Conservation (phyloP, 2,113 vertebrate species). For the Choloepus hoffmanni region DNA sequence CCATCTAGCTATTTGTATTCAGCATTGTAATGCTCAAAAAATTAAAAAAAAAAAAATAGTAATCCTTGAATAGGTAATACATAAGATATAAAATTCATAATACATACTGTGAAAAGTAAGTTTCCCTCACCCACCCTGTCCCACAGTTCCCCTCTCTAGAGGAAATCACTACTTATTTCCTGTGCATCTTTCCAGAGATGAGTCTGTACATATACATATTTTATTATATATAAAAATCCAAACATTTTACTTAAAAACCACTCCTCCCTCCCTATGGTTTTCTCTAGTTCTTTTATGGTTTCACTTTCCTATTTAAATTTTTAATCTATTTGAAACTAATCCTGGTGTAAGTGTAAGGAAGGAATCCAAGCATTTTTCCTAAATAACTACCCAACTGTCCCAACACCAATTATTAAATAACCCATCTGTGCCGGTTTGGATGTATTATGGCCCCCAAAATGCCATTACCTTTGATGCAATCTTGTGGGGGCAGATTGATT, state of each 20-base stretch:
- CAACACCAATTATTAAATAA: background rate
- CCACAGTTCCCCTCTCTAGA: background rate
- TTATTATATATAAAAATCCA: background rate
- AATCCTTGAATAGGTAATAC: background rate
- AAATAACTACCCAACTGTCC: background rate
- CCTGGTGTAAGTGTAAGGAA: background rate
- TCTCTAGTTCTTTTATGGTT: background rate
- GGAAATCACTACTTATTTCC: background rate
- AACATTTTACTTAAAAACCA: background rate
- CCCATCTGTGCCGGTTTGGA: too few species aligned
- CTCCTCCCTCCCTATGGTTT: background rate
- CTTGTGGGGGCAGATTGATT: too few species aligned
- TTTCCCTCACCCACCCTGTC: background rate
- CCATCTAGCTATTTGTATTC: background rate
- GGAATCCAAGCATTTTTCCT: background rate
- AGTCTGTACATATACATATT: background rate
- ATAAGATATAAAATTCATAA: background rate
- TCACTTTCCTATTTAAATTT: background rate
- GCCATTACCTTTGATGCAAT: too few species aligned
- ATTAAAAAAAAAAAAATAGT: background rate
- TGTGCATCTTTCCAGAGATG: background rate
- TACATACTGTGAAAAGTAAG: background rate
- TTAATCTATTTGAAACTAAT: background rate
- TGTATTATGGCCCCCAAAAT: too few species aligned
- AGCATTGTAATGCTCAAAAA: background rate